phyloP scores from a whole-genome alignment of 2,888 invertebrate genomes.

The Sisyra terminalis region DNA sequence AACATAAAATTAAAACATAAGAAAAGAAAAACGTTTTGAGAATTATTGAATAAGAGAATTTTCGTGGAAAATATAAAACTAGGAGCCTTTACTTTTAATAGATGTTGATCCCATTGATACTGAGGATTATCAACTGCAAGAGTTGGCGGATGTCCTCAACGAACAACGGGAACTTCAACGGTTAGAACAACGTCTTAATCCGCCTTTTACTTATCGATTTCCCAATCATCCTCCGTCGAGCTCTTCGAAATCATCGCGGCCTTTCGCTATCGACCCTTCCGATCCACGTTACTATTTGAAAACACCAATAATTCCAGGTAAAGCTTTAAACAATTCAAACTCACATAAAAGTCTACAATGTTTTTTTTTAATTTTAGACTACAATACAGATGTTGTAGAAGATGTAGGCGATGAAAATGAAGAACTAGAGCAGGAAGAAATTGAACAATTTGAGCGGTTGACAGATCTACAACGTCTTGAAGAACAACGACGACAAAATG shows the following conservation, averaged over 20 bases:
- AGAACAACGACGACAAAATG: not conserved
- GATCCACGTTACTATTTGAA: slow-evolving; percentile 22
- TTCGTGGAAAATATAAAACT: too few species aligned
- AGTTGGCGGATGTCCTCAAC: too few species aligned
- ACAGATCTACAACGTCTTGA: not conserved
- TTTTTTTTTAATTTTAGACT: not conserved
- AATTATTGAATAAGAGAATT: too few species aligned
- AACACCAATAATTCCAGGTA: slow-evolving; percentile 6
- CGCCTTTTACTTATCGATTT: slow-evolving; percentile 6
- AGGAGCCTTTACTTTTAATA: too few species aligned
- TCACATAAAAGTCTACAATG: too few species aligned
- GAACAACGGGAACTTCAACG: too few species aligned
- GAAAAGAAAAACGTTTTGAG: too few species aligned
- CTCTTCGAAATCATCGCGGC: slow-evolving; percentile 2
- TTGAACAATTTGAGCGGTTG: not conserved
- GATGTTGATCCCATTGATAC: too few species aligned
- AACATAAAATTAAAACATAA: too few species aligned
- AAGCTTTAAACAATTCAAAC: too few species aligned
- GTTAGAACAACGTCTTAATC: not conserved
- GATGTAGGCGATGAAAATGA: not conserved
- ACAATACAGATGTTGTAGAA: not conserved
- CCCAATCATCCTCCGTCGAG: slow-evolving; percentile 3
- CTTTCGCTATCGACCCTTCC: slow-evolving; percentile 24
- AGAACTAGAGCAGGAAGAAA: slow-evolving; percentile 1
- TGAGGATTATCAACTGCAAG: too few species aligned